Percentiles rank a stretch among this genome's conserved stretches.
These are phyloP conservation scores for Furcifer pardalis DNA, from an alignment of 2,797 vertebrate species.

Conservation along the genomic window DNA sequence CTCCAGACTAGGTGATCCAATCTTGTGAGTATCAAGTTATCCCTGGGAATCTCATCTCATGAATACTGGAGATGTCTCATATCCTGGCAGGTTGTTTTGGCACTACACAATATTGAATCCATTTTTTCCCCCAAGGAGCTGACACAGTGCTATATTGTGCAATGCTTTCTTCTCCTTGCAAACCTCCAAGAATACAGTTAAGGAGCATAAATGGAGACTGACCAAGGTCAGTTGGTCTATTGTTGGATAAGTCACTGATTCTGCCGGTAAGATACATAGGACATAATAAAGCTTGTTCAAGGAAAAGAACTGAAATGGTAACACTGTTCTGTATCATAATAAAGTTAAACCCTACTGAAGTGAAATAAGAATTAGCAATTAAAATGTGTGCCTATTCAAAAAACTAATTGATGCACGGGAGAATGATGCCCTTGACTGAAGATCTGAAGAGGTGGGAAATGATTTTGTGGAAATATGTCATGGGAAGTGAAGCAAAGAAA, in stretches of 20 bases:
- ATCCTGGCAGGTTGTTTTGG: too few species aligned
- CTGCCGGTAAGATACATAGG: background rate
- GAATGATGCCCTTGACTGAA: background rate
- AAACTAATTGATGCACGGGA: slow-evolving; percentile 10
- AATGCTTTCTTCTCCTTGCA: background rate
- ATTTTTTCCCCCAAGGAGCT: background rate
- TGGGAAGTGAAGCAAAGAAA: background rate
- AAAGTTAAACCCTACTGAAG: background rate
- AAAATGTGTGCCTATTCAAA: background rate
- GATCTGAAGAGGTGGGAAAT: background rate
- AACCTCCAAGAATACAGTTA: background rate
- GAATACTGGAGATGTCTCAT: too few species aligned
- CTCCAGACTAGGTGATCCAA: too few species aligned
- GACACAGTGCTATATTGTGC: background rate
- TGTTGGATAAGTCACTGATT: background rate
- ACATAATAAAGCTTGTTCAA: background rate
- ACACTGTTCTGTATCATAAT: too few species aligned
- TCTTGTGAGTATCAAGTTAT: too few species aligned
- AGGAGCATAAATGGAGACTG: background rate
- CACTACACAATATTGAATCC: background rate
- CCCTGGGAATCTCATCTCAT: too few species aligned
- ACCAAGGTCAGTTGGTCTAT: background rate
- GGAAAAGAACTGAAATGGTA: background rate
- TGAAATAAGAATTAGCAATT: background rate
- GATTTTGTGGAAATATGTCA: slow-evolving; percentile 14